Conservation (phyloP, 2,888 invertebrate species). For the Ochropleura leucogaster region DNA sequence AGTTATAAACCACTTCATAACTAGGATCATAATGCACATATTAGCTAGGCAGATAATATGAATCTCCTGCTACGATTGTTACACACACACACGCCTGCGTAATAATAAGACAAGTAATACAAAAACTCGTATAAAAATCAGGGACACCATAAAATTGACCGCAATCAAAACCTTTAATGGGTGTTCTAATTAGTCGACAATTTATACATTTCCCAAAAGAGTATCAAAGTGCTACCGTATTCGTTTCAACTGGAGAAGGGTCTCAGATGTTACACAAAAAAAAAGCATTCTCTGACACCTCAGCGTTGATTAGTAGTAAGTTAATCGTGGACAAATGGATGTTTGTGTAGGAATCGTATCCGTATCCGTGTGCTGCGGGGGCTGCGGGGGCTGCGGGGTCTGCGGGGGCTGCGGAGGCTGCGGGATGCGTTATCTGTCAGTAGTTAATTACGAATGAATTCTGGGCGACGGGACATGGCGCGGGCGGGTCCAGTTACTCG, state of each 20-base stretch:
- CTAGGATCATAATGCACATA: not conserved
- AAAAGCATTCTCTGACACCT: conserved; percentile 33
- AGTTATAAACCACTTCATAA: not conserved
- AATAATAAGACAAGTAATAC: not conserved
- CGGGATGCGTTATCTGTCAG: conserved; percentile 47
- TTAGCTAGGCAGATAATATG: not conserved
- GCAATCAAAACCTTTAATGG: conserved; percentile 17
- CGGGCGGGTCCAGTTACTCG: conserved; percentile 45
- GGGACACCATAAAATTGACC: not conserved
- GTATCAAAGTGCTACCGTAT: conserved; percentile 49
- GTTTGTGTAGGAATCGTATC: conserved; percentile 57
- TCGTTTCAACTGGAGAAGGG: conserved; percentile 27
- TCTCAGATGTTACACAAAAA: conserved; percentile 9
- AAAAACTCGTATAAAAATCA: not conserved
- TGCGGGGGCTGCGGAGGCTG: not conserved
- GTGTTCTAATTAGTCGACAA: conserved; percentile 33
- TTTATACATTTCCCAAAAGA: not conserved
- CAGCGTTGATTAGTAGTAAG: conserved; percentile 51
- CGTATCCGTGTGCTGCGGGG: conserved; percentile 33
- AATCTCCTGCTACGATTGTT: not conserved
- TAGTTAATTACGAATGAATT: conserved; percentile 63
- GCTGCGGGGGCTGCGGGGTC: not conserved
- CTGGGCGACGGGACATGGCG: conserved; percentile 30
- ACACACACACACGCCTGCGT: not conserved
- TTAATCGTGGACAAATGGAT: conserved; percentile 56